Evolutionary conservation across 1,140 invertebrate species (phyloP).

Genomic region (Melanaphis sacchari): DNA sequence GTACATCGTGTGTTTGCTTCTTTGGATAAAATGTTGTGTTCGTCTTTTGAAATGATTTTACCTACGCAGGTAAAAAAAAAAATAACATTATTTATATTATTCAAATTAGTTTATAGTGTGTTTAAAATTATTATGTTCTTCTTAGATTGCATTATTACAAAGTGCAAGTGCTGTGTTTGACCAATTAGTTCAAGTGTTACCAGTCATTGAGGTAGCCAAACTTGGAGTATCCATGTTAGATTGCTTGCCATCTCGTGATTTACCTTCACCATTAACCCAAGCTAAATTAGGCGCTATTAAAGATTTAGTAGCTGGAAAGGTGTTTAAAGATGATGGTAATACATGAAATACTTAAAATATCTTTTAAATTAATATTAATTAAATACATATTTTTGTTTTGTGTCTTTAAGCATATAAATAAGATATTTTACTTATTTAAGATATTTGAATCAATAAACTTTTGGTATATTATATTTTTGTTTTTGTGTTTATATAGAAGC

Average conservation of each 20-base stretch:
- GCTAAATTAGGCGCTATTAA: constrained; percentile 78
- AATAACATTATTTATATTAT: neutral
- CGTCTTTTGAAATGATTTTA: constrained; percentile 75
- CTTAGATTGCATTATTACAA: constrained; percentile 70
- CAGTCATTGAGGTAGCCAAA: constrained; percentile 73
- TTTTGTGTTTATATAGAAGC: constrained; percentile 69
- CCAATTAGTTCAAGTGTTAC: constrained; percentile 67
- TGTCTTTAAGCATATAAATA: neutral
- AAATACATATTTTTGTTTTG: neutral
- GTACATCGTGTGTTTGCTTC: constrained; percentile 78
- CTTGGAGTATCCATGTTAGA: constrained; percentile 75
- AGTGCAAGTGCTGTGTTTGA: constrained; percentile 65
- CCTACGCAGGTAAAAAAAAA: constrained; percentile 74
- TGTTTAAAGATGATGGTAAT: constrained; percentile 76
- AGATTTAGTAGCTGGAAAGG: constrained; percentile 74
- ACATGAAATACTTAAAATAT: neutral
- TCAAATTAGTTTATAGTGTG: neutral
- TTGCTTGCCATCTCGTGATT: constrained; percentile 70
- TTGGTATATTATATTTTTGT: constrained; percentile 36
- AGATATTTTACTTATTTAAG: neutral
- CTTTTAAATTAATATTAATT: neutral
- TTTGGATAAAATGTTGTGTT: constrained; percentile 77
- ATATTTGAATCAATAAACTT: neutral
- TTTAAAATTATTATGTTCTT: constrained; percentile 55
- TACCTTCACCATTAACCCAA: constrained; percentile 71